Conservation (phyloP, 2,888 invertebrate species). For the Macaria liturata region DNA sequence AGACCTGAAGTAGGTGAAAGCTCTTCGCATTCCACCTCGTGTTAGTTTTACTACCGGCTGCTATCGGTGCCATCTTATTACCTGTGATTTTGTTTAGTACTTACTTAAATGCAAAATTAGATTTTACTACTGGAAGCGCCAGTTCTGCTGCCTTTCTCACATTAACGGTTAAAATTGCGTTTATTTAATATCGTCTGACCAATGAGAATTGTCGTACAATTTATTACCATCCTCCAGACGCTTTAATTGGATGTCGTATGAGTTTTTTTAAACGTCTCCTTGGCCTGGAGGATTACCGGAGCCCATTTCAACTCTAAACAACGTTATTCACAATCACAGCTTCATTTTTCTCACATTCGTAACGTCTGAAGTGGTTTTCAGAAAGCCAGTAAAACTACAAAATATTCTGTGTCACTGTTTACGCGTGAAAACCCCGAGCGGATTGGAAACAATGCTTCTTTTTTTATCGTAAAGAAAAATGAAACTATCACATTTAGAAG, state of each 20-base stretch:
- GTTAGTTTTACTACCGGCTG: neutral
- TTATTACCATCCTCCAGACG: too few relatives aligned
- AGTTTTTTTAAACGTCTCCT: neutral
- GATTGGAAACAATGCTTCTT: conserved; percentile 20
- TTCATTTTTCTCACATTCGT: conserved; percentile 2
- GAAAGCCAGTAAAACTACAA: neutral
- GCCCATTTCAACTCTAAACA: conserved; percentile 12
- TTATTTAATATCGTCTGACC: too few relatives aligned
- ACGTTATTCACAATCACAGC: conserved; percentile 5
- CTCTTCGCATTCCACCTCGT: conserved; percentile 6
- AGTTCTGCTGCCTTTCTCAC: too few relatives aligned
- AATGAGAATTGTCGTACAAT: too few relatives aligned
- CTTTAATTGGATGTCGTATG: too few relatives aligned
- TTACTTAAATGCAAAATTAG: too few relatives aligned
- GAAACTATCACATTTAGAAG: conserved; percentile 27
- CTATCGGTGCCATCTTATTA: too few relatives aligned
- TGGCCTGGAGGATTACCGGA: conserved; percentile 10
- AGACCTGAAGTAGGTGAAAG: neutral
- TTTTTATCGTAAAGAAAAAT: conserved; percentile 19
- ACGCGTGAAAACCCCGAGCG: conserved; percentile 6
- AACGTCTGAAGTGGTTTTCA: conserved; percentile 4
- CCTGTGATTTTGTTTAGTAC: too few relatives aligned
- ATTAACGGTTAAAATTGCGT: too few relatives aligned
- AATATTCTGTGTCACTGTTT: conserved; percentile 8
- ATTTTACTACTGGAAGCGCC: too few relatives aligned